Evolutionary conservation across 2,113 vertebrate genomes (phyloP), one percentile per base, ranked within the genome.

Genomic region (Psilopogon haemacephalus): DNA sequence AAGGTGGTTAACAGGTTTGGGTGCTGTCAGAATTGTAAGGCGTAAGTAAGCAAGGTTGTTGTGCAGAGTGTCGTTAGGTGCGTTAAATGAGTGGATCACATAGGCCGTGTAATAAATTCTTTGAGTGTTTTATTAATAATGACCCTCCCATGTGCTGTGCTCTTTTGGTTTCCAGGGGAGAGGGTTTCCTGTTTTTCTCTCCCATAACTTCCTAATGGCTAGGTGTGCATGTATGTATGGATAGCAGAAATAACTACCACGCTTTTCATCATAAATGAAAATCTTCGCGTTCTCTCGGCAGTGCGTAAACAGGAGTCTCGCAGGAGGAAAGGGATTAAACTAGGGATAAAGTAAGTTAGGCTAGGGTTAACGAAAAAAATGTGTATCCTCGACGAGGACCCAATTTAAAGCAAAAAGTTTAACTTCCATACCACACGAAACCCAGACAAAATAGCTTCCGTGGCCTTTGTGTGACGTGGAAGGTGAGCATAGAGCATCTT

Each of bases 361-460:
- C 37, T 93, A 88, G 85, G 77, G 88, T 94, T 96, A 96, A 96
- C 95, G 86, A 71, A 95, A 93, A 89, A 86, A 89, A n/a, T n/a
- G 37, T 15, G 19, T 91, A 54, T 88, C 70, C 88, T 96, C 92
- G 89, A 91, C 5, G 0, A 93, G 81, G 67, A 95, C 86, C 89
- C 88, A 96, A 90, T 96, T 97, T 95, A 96, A 96, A 97, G 96
- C 63, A 87, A 77, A 88, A 92, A 94, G 86, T 96, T 96, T 89
- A 90, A 94, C 88, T 92, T 86, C 69, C 84, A 88, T 64, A 59
- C 77, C 7, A 13, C 84, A 76, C 81, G 77, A 74, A 93, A 93
- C 54, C 40, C 83, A 91, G 89, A 97, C 65, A 95, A 86, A 97
- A 95, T 83, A 96, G 92, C 77, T 95, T 71, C 73, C 81, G 18